Conservation (phyloP, 2,797 vertebrate species). For the Onychomys arenicola region DNA sequence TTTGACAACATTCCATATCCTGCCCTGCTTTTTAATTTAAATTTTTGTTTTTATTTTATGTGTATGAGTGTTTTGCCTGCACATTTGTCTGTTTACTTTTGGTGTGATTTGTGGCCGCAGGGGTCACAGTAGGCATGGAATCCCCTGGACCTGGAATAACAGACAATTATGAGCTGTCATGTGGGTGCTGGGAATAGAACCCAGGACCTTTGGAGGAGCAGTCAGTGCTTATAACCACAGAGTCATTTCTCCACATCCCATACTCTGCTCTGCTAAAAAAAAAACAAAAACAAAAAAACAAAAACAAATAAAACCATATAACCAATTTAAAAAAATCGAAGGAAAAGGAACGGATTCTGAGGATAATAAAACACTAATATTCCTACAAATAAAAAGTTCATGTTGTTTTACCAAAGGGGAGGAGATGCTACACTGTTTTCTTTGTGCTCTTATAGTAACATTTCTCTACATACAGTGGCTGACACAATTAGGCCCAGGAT, state of each 20-base stretch:
- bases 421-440: neutral
- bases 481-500: neutral
- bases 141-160: neutral
- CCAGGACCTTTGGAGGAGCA: too few species aligned
- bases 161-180: neutral
- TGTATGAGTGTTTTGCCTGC: neutral
- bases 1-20: neutral
- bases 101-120: neutral
- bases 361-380: neutral
- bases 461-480: neutral
- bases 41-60: neutral
- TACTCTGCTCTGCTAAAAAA: neutral
- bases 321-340: too few species aligned
- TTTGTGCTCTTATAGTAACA: neutral
- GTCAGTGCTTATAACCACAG: neutral
- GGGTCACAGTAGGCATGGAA: neutral
- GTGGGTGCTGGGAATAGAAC: neutral
- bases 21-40: neutral
- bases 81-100: neutral
- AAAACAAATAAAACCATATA: too few species aligned
- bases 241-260: neutral
- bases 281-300: neutral
- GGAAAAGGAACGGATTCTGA: neutral
- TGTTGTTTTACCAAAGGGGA: neutral
- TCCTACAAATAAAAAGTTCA: neutral